Base-by-base conservation (phyloP, 30 jellyfish, hydroid and myxozoan species). In the Aurelia aurita complex sp. Pacific region DNA sequence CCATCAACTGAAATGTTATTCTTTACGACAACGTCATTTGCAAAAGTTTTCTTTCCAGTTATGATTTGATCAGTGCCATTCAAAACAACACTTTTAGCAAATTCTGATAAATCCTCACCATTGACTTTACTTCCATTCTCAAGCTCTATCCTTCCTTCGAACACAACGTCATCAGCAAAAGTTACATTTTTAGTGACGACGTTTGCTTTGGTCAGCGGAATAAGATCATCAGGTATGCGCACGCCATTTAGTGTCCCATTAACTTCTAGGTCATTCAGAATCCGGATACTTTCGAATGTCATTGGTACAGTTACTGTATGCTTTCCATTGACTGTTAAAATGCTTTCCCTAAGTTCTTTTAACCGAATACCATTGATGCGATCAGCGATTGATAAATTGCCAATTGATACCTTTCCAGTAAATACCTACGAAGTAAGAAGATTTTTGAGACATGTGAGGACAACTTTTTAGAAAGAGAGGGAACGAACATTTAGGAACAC, bases 181-280 rank as follows among this genome's bases (percentile, higher is more conserved):
- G 69, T 65, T 46, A 61, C 10, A 23, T 64, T 66, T 1, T 82
- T 55, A 33, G 50, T 35, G 6, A 80, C 10, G 6, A 0, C 53
- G 40, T 34, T 74, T 33, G 69, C 72, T 16, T 73, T 32, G 16
- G 60, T 80, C 64, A 88, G n/a, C 17, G 73, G 57, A 18, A 80
- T 46, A 3, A 80, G 64, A 73, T 88, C 97, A 29, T 54, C 84
- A 34, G 89, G 85, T 10, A 80, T 55, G 51, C 35, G 46, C 5
- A 75, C 80, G n/a, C 92, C 89, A 66, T 88, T 88, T 3, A 88
- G 38, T 42, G 83, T 80, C 61, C 89, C 97, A 17, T 55, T 88
- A 1, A 88, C 65, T 29, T 54, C 68, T 77, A 88, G 32, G 54
- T 69, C 63, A 23, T 77, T 29, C 19, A 23, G n/a, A 46, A 88